Evolutionary conservation across 2,797 vertebrate species (phyloP), one percentile per base, ranked within the genome.

Genomic region (Erethizon dorsatum): DNA sequence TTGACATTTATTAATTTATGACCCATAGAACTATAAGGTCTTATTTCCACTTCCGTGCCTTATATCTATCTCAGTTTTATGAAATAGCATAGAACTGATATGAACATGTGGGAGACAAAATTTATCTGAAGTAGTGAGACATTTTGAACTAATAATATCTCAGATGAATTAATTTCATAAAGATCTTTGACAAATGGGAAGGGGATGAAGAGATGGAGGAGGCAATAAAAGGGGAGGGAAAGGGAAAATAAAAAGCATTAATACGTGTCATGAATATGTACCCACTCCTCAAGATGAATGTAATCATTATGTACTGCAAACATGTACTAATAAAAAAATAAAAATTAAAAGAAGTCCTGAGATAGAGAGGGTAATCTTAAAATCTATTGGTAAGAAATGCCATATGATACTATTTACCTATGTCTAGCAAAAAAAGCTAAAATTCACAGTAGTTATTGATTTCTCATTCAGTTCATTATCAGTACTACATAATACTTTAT

Each of bases 401-500:
- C 67, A 96, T 98, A 75, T 85, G 91, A 91, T 93, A 86, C 91
- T 97, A 97, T 97, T 97, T 96, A 96, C 97, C 31, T 92, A 65
- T 98, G 88, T 22, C 85, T 95, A 79, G 52, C 24, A 88, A 98
- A 96, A 31, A 91, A 94, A 80, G 28, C 94, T 96, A 90, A 93
- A 96, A 90, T 63, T 54, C 63, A 65, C 31, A 85, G 12, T 85
- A 17, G 84, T 59, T 96, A 98, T 98, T 98, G 94, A 97, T 98
- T 98, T 98, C 78, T 88, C 82, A 97, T 61, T 98, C 97, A 97
- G 98, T 98, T 98, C 97, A 97, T 96, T 98, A 97, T 97, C 97
- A 98, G 65, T 83, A 96, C 97, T 98, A 98, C 83, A 98, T 96
- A 96, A 96, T 97, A 97, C 97, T 98, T 98, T 97, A 97, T 97